phyloP scores from a whole-genome alignment of 2,888 invertebrate species.

The Mesorhabditis spiculigera region DNA sequence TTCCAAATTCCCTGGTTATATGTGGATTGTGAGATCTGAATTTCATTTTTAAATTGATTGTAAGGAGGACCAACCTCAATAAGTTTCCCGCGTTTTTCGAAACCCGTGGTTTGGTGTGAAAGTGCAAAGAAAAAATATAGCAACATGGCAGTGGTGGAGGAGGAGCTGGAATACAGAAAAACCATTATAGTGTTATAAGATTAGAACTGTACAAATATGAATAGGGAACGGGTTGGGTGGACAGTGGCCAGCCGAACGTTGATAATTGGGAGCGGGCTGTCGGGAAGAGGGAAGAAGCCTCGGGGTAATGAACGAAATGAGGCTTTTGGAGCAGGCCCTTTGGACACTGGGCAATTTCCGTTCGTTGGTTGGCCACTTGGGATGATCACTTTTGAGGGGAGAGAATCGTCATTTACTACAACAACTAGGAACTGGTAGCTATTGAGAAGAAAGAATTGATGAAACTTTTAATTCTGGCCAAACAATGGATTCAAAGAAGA shows the following conservation, averaged over 20 bases:
- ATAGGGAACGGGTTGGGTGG: too few species aligned
- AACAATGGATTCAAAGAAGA: too few species aligned
- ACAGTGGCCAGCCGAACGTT: too few species aligned
- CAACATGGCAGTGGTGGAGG: background rate
- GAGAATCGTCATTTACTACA: too few species aligned
- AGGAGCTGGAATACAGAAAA: too few species aligned
- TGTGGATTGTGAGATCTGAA: background rate
- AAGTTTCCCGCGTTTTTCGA: background rate
- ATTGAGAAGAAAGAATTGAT: too few species aligned
- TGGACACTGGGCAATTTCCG: conserved; percentile 1
- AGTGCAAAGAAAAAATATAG: background rate
- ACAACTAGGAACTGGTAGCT: too few species aligned
- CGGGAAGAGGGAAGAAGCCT: background rate
- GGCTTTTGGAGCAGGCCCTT: background rate
- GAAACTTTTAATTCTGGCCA: too few species aligned
- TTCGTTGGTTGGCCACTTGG: background rate
- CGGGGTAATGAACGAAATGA: conserved; percentile 6
- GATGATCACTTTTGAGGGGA: too few species aligned
- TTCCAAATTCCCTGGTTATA: background rate
- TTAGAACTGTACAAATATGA: too few species aligned
- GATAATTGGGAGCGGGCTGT: background rate
- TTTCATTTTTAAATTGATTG: background rate
- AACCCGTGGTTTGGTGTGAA: background rate
- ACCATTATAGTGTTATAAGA: too few species aligned
- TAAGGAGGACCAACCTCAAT: background rate